phyloP scores from a whole-genome alignment of 2,113 vertebrate species.

The Lichenostomus cassidix region DNA sequence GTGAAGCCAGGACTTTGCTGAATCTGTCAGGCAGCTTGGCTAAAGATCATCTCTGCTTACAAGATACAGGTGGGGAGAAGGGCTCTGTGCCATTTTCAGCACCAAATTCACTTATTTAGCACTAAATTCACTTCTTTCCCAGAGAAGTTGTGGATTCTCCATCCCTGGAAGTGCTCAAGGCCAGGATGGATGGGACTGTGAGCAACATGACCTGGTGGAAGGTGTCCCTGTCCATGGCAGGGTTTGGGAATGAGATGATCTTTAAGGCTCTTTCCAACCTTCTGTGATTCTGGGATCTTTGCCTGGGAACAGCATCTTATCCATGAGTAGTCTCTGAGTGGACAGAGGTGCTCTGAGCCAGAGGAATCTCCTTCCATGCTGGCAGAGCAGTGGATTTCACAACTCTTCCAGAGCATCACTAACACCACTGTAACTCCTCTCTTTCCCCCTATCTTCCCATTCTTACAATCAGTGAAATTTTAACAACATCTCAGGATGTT shows the following conservation, averaged over 20 bases:
- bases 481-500: rapidly evolving
- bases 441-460: neutral
- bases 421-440: neutral
- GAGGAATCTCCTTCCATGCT: neutral
- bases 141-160: too few relatives aligned
- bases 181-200: neutral
- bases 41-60: too few relatives aligned
- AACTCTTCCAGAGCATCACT: neutral
- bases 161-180: neutral
- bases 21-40: too few relatives aligned
- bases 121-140: neutral
- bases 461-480: neutral
- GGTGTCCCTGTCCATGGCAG: neutral
- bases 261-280: neutral
- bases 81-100: neutral
- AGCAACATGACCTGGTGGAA: neutral
- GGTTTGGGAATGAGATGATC: neutral
- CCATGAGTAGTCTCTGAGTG: neutral
- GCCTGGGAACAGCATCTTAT: neutral
- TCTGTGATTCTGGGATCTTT: neutral
- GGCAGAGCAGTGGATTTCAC: neutral
- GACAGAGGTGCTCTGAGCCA: neutral
- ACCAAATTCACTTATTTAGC: neutral
- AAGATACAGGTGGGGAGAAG: neutral
- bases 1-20: neutral